Percentiles rank a stretch among this genome's conserved stretches.
Conservation (phyloP, 1,140 invertebrate species). For the Tigriopus japonicus region DNA sequence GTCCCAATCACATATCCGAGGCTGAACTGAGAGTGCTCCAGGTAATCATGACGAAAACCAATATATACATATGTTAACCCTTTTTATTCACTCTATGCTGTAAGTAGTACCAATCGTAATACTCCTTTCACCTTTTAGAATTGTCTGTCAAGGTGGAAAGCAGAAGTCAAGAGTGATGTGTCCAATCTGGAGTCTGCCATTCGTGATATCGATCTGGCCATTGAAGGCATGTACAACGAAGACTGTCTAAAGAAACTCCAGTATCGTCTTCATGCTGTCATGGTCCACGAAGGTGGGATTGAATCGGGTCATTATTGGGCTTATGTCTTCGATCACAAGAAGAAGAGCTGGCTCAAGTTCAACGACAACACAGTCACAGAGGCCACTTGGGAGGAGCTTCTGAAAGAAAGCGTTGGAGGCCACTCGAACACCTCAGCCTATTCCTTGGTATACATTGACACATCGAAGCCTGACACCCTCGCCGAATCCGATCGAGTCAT, state of each 20-base stretch:
- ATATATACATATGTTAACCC: too few relatives aligned
- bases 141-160: constrained; percentile 28
- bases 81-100: too few relatives aligned
- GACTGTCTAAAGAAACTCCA: constrained; percentile 23
- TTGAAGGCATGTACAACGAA: constrained; percentile 29
- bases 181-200: constrained; percentile 28
- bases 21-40: constrained; percentile 22
- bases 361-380: constrained; percentile 32
- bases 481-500: constrained; percentile 6
- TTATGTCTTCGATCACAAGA: constrained; percentile 26
- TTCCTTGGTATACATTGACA: constrained; percentile 31
- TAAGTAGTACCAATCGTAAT: too few relatives aligned
- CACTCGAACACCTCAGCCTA: constrained; percentile 33
- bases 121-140: constrained; percentile 23
- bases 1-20: constrained; percentile 23
- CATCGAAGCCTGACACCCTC: constrained; percentile 18
- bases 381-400: constrained; percentile 30
- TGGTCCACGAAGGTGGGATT: constrained; percentile 34
- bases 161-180: constrained; percentile 26
- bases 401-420: constrained; percentile 31
- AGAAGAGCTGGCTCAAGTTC: constrained; percentile 27
- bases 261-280: constrained; percentile 32
- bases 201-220: constrained; percentile 22
- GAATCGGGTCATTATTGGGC: constrained; percentile 36
- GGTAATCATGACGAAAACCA: not conserved